Percentiles rank a stretch among this genome's conserved stretches.
Evolutionary conservation across 1,140 invertebrate genomes (phyloP).

Genomic region (Lucilia sericata): DNA sequence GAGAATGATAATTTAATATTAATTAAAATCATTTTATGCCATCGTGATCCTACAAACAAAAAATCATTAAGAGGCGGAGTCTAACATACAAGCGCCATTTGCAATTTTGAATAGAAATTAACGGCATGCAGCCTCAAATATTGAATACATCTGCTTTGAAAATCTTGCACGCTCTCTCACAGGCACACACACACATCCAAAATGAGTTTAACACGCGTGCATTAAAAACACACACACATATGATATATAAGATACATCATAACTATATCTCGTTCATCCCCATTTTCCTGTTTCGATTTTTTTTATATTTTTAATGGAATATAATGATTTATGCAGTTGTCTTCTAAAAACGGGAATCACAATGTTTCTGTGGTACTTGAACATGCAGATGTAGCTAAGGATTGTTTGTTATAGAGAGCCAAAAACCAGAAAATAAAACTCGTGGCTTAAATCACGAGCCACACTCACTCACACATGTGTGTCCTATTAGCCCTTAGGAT

Average conservation of each 20-base stretch:
- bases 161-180: background rate
- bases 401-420: background rate
- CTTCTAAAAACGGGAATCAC: background rate
- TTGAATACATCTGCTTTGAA: slow-evolving; percentile 10
- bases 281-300: background rate
- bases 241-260: background rate
- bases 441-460: slow-evolving; percentile 5
- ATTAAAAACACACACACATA: background rate
- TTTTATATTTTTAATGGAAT: background rate
- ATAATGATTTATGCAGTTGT: slow-evolving; percentile 31
- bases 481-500: background rate
- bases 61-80: background rate
- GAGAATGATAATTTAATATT: too few species aligned
- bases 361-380: background rate
- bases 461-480: background rate
- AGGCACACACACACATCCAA: background rate
- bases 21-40: too few species aligned
- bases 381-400: background rate
- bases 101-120: background rate
- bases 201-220: background rate
- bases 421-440: background rate
- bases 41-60: too few species aligned
- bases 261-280: background rate
- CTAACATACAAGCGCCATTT: slow-evolving; percentile 1
- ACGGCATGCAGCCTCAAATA: background rate